Base-by-base conservation (phyloP, 2,888 invertebrate species). In the Caenorhabditis auriculariae region DNA sequence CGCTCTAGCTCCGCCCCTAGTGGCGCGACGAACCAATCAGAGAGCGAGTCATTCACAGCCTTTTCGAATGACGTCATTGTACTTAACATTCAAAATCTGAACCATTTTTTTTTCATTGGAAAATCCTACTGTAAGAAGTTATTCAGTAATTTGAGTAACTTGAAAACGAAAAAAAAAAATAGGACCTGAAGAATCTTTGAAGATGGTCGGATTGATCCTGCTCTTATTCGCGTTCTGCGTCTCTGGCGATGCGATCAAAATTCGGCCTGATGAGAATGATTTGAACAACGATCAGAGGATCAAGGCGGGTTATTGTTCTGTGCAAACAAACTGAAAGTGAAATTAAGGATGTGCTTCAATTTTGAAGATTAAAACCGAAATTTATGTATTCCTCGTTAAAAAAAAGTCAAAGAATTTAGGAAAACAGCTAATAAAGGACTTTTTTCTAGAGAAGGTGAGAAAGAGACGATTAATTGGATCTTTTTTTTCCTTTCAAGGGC, bases 221-320 rank as follows among this genome's bases (percentile, higher is more conserved):
- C 44, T 71, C 0, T 54, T 71, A 45, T 45, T 57, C 12, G 59
- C 56, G 7, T 71, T 57, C 50, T 69, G 66, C 46, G 54, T 60
- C 7, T 47, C 58, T 12, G 66, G 71, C 12, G 68, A 63, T 39
- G 60, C 46, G n/a, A 62, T 66, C 6, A 59, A 55, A 17, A 57
- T 71, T 0, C 45, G 60, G 3, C 71, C 71, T 1, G 53, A 60
- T 17, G 56, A 56, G 29, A 63, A 66, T 19, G 69, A 69, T 23
- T 54, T 61, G 4, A 66, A 64, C 9, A 54, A 56, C 12, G 69
- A 69, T 49, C 63, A 63, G 24, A 47, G 69, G 17, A 66, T 69
- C 19, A 60, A 54, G 61, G 67, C 59, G n/a, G 12, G 49, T 21
- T 6, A 12, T 6, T 17, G 38, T 17, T 38, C 17, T 42, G 21